Evolutionary conservation across 2,797 vertebrate species (phyloP).

Genomic region (Carcharodon carcharias): DNA sequence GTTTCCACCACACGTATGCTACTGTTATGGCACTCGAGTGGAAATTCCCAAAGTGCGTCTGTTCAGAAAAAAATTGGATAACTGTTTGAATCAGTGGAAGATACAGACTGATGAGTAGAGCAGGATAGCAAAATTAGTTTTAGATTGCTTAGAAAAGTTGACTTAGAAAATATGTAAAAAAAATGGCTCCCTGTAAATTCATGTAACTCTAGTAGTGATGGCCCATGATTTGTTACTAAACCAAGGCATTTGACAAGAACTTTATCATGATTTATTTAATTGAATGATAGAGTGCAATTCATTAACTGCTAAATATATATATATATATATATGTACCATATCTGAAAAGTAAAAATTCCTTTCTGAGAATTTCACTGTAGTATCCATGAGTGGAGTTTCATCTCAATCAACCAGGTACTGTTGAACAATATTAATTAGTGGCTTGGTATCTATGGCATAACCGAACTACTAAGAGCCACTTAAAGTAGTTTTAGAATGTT

Average conservation of each 20-base stretch:
- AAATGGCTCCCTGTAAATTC: not conserved
- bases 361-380: not conserved
- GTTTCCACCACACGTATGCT: too few species aligned
- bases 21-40: too few species aligned
- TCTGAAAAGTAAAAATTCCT: not conserved
- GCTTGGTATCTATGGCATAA: not conserved
- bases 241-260: not conserved
- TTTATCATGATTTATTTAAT: not conserved
- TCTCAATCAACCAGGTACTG: not conserved
- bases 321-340: not conserved
- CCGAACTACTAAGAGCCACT: not conserved
- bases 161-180: not conserved
- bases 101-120: not conserved
- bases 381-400: not conserved
- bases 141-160: not conserved
- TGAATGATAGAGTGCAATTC: not conserved
- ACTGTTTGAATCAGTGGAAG: too few species aligned
- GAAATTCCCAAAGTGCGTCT: too few species aligned
- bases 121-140: not conserved
- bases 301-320: not conserved
- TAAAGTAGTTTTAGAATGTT: not conserved
- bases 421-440: not conserved
- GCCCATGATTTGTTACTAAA: not conserved
- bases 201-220: not conserved
- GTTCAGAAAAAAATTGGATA: too few species aligned